Base-by-base conservation (phyloP, 2,113 vertebrate species). In the Lanius ludovicianus region DNA sequence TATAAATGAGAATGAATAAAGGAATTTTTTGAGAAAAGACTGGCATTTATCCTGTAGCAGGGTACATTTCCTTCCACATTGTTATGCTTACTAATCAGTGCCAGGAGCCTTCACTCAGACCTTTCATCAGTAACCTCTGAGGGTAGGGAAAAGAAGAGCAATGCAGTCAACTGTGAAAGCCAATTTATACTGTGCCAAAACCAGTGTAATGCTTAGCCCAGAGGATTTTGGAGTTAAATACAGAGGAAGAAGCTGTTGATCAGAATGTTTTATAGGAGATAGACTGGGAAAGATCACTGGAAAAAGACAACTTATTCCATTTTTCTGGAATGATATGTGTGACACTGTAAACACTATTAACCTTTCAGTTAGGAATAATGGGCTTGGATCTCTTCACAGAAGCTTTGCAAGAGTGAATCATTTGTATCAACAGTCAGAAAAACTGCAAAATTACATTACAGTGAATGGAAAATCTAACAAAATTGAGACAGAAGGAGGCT, bases 101-200 rank as follows among this genome's bases (percentile, higher is more conserved):
- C 80, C 96, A 93, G 18, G 49, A 91, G 74, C 46, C 44, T 80
- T 92, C 17, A 31, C 90, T 95, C 79, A 95, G 73, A 83, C 67
- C 49, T 96, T 95, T 83, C 76, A 53, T 70, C 73, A 92, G 19
- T 78, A 94, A 90, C 41, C 95, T 77, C 63, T 33, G 15, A 95
- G 84, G 84, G 93, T 95, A 96, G n/a, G 60, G 76, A 85, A 85
- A 22, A 92, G 73, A 90, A 87, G 53, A 92, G 56, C 10, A 82
- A 70, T 77, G 64, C 84, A 67, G 86, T 81, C 50, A 67, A 57
- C 69, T 95, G 64, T 96, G 96, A 96, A 95, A 95, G 90, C 18
- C 78, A 91, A 92, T 97, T 97, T 93, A 93, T 70, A 80, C 56
- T 10, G 15, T 98, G 97, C 96, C 97, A 97, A 94, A 95, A 97